Conservation (phyloP, 2,113 vertebrate species). For the Mus musculus region GRCm39 chr7:107804501-107805000, state of each 20-base stretch:
- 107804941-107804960: slow-evolving; percentile 62
- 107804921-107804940: neutral
- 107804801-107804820: slow-evolving; percentile 48
- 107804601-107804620: slow-evolving; percentile 52
- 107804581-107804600: slow-evolving; percentile 44
- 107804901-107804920: slow-evolving; percentile 57
- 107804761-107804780: slow-evolving; percentile 40
- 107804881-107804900: slow-evolving; percentile 30
- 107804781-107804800: slow-evolving; percentile 52
- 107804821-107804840: slow-evolving; percentile 58
- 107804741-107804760: slow-evolving; percentile 58
- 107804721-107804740: slow-evolving; percentile 55
- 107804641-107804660: slow-evolving; percentile 39
- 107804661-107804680: neutral
- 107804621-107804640: slow-evolving; percentile 43
- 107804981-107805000: slow-evolving; percentile 67
- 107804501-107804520: slow-evolving; percentile 44
- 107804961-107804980: slow-evolving; percentile 56
- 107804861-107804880: slow-evolving; percentile 55
- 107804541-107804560: slow-evolving; percentile 41
- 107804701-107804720: slow-evolving; percentile 55
- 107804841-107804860: slow-evolving; percentile 47
- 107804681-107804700: slow-evolving; percentile 43
- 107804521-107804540: slow-evolving; percentile 64
- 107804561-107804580: slow-evolving; percentile 55